These are phyloP conservation scores for Scrobipalpa costella DNA, from an alignment of 2,888 invertebrate species.

Conservation along the genomic window DNA sequence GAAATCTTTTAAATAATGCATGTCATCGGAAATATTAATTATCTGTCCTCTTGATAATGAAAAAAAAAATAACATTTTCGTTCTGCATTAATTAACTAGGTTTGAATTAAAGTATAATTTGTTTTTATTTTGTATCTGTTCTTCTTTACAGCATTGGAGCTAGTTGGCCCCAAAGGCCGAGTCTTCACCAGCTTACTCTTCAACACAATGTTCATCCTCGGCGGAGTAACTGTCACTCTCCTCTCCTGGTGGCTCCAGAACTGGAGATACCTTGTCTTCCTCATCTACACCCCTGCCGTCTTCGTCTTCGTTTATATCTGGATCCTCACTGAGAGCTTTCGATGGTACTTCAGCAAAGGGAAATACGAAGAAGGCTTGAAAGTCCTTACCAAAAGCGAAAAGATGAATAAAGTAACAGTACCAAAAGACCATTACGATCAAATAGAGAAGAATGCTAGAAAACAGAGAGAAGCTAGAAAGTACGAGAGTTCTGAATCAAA, in stretches of 20 bases:
- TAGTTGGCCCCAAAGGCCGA: constrained; percentile 73
- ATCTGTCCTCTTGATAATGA: no score
- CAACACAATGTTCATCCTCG: constrained; percentile 76
- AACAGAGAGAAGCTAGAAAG: constrained; percentile 68
- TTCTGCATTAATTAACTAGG: no score
- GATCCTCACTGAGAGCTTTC: constrained; percentile 69
- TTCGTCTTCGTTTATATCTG: constrained; percentile 67
- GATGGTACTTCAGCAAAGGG: constrained; percentile 82
- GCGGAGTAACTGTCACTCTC: constrained; percentile 69
- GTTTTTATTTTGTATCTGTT: neutral
- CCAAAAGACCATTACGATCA: constrained; percentile 72
- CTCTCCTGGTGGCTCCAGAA: constrained; percentile 72
- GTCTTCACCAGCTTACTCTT: constrained; percentile 73
- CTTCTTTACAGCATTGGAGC: constrained; percentile 63
- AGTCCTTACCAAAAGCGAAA: constrained; percentile 83
- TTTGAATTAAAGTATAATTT: no score
- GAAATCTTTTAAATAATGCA: no score
- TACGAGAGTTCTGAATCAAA: constrained; percentile 58
- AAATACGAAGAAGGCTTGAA: constrained; percentile 83
- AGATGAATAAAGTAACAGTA: constrained; percentile 79
- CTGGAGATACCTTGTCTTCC: constrained; percentile 70
- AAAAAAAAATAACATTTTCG: no score
- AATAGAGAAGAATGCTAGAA: constrained; percentile 69
- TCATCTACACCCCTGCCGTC: constrained; percentile 71
- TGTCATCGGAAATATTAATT: no score